Conservation (phyloP, 2,888 invertebrate species). For the Chelonus formosanus region DNA sequence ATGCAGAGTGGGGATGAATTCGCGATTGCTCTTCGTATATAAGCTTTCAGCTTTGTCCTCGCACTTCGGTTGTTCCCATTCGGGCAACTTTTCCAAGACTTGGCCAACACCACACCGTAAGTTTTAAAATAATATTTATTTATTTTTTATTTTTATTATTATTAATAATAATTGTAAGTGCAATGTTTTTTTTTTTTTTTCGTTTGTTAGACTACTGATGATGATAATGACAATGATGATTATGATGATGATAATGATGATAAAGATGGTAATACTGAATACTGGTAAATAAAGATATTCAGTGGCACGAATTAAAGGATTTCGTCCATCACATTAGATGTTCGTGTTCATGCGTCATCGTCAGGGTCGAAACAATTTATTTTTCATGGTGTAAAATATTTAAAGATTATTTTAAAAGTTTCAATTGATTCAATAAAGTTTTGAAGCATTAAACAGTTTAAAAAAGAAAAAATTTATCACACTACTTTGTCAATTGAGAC, state of each 20-base stretch:
- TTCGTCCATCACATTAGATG: background rate
- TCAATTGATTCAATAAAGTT: too few species aligned
- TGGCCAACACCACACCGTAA: slow-evolving; percentile 58
- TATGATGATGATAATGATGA: too few species aligned
- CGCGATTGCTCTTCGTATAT: slow-evolving; percentile 52
- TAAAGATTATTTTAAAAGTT: too few species aligned
- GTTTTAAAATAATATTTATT: slow-evolving; percentile 38
- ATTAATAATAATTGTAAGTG: background rate
- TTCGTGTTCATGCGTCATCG: slow-evolving; percentile 5
- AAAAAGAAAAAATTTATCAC: too few species aligned
- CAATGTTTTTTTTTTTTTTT: too few species aligned
- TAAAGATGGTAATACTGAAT: background rate
- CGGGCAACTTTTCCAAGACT: slow-evolving; percentile 61
- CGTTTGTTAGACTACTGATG: too few species aligned
- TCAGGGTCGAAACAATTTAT: background rate
- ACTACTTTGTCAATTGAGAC: too few species aligned
- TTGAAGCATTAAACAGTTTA: too few species aligned
- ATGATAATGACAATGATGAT: too few species aligned
- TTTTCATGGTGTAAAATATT: background rate
- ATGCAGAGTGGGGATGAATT: slow-evolving; percentile 39
- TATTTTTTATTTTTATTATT: background rate
- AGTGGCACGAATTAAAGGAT: background rate
- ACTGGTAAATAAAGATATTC: background rate
- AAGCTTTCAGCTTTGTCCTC: slow-evolving; percentile 53
- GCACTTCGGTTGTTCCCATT: slow-evolving; percentile 60